These are phyloP conservation scores for Kryphioiulus occultus DNA, from an alignment of 2,888 invertebrate genomes.

Conservation along the genomic window DNA sequence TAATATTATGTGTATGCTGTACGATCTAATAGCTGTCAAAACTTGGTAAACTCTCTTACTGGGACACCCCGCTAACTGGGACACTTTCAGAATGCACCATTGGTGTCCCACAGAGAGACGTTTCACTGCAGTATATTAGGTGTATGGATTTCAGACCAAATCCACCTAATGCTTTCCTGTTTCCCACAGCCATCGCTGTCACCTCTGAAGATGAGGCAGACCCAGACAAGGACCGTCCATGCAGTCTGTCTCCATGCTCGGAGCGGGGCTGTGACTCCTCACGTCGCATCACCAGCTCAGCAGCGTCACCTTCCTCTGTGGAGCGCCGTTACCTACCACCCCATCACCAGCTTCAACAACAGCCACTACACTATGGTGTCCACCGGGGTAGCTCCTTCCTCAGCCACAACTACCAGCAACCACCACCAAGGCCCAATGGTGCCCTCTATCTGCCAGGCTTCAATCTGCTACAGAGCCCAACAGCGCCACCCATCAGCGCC, in stretches of 20 bases:
- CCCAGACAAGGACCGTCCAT: constrained; percentile 16
- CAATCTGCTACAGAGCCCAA: not conserved
- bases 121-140: no score
- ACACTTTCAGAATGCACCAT: no score
- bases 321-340: not conserved
- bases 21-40: no score
- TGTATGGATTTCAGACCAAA: no score
- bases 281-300: not conserved
- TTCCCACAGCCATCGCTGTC: not conserved
- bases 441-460: constrained; percentile 39
- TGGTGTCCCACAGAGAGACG: no score
- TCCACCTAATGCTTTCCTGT: no score
- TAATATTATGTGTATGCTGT: no score
- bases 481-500: not conserved
- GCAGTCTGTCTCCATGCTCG: not conserved
- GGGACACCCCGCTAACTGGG: no score
- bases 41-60: no score
- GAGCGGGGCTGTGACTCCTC: constrained; percentile 33
- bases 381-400: not conserved
- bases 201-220: constrained; percentile 45
- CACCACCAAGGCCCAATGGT: not conserved
- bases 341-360: not conserved
- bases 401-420: not conserved
- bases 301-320: not conserved
- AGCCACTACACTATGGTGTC: not conserved